Conservation (phyloP, 2,113 vertebrate genomes). For the Ophiodon elongatus region DNA sequence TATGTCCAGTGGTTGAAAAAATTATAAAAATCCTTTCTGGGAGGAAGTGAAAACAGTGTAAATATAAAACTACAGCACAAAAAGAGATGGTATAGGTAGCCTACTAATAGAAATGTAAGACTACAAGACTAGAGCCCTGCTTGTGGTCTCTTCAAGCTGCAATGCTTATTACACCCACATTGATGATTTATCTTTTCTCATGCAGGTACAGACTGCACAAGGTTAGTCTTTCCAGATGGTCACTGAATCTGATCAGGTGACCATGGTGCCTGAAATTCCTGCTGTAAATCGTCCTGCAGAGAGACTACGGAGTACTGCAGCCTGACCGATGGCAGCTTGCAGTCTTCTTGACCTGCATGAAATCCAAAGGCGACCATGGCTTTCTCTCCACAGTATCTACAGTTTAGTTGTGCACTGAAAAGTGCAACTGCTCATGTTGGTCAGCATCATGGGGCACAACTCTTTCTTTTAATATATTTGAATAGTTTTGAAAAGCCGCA, state of each 20-base stretch:
- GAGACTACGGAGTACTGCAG: not conserved
- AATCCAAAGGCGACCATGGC: not conserved
- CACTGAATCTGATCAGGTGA: not conserved
- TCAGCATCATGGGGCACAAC: not conserved
- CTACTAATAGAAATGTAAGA: too few relatives aligned
- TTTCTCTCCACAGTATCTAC: not conserved
- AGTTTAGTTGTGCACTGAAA: not conserved
- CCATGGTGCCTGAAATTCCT: not conserved
- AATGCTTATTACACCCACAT: not conserved
- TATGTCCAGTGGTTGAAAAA: not conserved
- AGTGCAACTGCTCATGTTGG: not conserved
- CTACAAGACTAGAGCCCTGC: too few relatives aligned
- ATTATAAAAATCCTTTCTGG: not conserved
- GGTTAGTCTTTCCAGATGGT: not conserved
- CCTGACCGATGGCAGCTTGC: not conserved
- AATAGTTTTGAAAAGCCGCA: not conserved
- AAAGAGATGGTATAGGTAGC: not conserved
- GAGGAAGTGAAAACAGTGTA: slow-evolving; percentile 1
- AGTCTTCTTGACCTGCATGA: not conserved
- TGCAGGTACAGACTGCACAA: not conserved
- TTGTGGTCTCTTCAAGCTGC: not conserved
- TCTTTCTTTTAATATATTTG: not conserved
- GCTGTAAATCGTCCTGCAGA: not conserved
- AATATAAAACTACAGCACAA: not conserved
- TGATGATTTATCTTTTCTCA: not conserved